These are phyloP conservation scores for Oligia fasciuncula DNA, from an alignment of 2,888 invertebrate species.

Conservation along the genomic window DNA sequence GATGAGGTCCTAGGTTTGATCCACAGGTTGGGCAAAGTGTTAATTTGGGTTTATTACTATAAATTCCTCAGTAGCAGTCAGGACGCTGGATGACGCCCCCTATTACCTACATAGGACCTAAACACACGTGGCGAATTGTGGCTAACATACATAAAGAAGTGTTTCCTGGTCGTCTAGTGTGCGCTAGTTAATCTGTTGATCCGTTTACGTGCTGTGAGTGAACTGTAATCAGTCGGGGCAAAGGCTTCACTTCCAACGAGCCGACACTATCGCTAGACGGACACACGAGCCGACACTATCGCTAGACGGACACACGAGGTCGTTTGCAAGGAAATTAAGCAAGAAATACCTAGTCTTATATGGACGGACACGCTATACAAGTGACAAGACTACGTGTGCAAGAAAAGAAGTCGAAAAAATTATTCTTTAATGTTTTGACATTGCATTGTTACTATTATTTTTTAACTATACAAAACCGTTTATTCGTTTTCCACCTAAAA, in stretches of 20 bases:
- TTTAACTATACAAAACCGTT: not conserved
- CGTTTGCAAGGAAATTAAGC: too few relatives aligned
- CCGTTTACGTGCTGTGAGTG: conserved; percentile 58
- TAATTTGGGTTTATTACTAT: not conserved
- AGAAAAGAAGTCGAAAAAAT: not conserved
- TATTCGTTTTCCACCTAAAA: not conserved
- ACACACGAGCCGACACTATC: too few relatives aligned
- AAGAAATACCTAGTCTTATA: not conserved
- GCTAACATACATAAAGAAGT: not conserved
- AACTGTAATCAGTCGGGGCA: conserved; percentile 38
- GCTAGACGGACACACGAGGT: too few relatives aligned
- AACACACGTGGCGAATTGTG: not conserved
- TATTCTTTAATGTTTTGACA: not conserved
- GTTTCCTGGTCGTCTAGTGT: not conserved
- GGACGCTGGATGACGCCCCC: too few relatives aligned
- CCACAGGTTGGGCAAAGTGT: not conserved
- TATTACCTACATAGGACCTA: not conserved
- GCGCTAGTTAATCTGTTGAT: conserved; percentile 42
- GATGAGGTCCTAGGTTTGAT: not conserved
- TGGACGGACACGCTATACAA: not conserved
- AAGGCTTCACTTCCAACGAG: conserved; percentile 47
- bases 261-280: not conserved
- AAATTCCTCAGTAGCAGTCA: not conserved
- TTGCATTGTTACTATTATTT: not conserved
- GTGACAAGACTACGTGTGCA: not conserved